Conservation (phyloP, 2,888 invertebrate species). For the Timandra comae region DNA sequence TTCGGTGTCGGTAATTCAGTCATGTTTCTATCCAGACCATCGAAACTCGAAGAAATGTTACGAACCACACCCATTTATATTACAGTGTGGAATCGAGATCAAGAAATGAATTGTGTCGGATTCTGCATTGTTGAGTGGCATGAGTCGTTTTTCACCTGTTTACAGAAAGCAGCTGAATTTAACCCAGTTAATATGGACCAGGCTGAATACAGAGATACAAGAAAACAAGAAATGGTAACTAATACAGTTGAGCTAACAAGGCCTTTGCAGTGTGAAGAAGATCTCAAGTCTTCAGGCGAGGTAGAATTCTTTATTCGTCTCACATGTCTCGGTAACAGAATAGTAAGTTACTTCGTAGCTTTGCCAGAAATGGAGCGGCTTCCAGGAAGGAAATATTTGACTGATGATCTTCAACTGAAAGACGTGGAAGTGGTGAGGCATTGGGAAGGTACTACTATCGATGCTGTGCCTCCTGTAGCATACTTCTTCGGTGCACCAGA, state of each 20-base stretch:
- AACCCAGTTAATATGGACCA: slow-evolving; percentile 61
- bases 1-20: slow-evolving; percentile 66
- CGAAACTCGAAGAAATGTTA: slow-evolving; percentile 53
- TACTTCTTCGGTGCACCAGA: slow-evolving; percentile 66
- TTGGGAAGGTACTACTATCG: slow-evolving; percentile 65
- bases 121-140: slow-evolving; percentile 61
- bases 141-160: slow-evolving; percentile 51
- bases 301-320: slow-evolving; percentile 57
- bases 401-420: slow-evolving; percentile 58
- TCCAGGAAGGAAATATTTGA: slow-evolving; percentile 61
- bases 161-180: slow-evolving; percentile 45
- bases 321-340: slow-evolving; percentile 57
- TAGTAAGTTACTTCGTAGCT: slow-evolving; percentile 55
- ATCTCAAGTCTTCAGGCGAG: slow-evolving; percentile 63
- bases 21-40: slow-evolving; percentile 62
- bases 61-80: slow-evolving; percentile 58
- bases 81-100: slow-evolving; percentile 67
- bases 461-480: slow-evolving; percentile 57
- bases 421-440: slow-evolving; percentile 66
- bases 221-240: slow-evolving; percentile 51
- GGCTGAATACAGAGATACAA: slow-evolving; percentile 56
- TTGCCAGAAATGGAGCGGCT: slow-evolving; percentile 68
- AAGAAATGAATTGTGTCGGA: slow-evolving; percentile 58
- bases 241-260: slow-evolving; percentile 56
- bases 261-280: slow-evolving; percentile 61